These are phyloP conservation scores for Capitulum mitella DNA, from an alignment of 2,888 invertebrate species.

Conservation along the genomic window DNA sequence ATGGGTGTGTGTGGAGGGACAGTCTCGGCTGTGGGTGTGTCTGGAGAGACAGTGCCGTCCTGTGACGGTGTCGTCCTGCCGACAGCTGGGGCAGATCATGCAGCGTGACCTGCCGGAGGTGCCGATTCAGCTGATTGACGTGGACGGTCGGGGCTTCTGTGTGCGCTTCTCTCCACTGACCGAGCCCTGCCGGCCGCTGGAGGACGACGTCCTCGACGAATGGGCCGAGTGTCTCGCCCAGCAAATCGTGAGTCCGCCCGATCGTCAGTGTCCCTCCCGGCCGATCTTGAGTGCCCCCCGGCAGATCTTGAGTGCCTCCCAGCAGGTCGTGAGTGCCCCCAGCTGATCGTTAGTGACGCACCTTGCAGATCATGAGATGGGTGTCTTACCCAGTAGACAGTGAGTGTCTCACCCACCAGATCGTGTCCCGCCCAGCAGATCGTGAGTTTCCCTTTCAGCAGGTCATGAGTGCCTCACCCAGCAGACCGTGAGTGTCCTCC, in stretches of 20 bases:
- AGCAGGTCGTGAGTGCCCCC: slow-evolving; percentile 25
- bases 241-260: slow-evolving; percentile 31
- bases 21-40: too few species aligned
- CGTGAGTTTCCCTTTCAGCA: neutral
- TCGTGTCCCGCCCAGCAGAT: neutral
- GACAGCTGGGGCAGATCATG: slow-evolving; percentile 36
- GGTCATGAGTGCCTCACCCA: too few species aligned
- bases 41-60: too few species aligned
- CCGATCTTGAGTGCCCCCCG: slow-evolving; percentile 22
- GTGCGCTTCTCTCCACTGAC: slow-evolving; percentile 35
- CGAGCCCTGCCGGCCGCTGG: slow-evolving; percentile 34
- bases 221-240: slow-evolving; percentile 34
- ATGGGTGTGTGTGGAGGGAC: too few species aligned
- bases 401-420: too few species aligned
- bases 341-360: too few species aligned
- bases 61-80: too few species aligned
- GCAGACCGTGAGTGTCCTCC: too few species aligned
- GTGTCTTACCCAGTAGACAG: too few species aligned
- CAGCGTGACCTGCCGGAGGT: slow-evolving; percentile 34
- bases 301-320: neutral
- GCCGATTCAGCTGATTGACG: slow-evolving; percentile 34
- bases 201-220: slow-evolving; percentile 31
- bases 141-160: slow-evolving; percentile 34
- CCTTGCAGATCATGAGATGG: too few species aligned
- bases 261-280: neutral